Evolutionary conservation across 2,888 invertebrate species (phyloP).

Genomic region (Antheraea yamamai): DNA sequence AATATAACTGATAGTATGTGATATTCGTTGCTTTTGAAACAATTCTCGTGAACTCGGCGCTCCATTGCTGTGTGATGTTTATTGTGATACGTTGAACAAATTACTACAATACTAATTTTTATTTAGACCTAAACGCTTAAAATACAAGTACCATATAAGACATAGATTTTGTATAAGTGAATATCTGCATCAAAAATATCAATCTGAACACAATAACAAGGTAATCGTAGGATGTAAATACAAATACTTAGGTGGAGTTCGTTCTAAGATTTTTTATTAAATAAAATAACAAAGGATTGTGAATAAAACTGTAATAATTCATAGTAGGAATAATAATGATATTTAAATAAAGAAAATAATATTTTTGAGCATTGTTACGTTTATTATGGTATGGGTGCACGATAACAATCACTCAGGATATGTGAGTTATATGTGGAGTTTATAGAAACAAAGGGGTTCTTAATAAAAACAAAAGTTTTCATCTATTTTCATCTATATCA

Average conservation of each 20-base stretch:
- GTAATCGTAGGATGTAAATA: not conserved
- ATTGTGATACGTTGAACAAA: not conserved
- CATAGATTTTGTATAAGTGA: slow-evolving; percentile 6
- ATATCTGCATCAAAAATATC: slow-evolving; percentile 7
- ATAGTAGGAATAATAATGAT: not conserved
- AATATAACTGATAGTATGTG: not conserved
- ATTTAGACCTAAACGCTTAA: not conserved
- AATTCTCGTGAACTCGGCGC: not conserved
- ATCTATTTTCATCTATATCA: too few species aligned
- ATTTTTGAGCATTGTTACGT: not conserved
- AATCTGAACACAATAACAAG: not conserved
- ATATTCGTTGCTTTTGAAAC: slow-evolving; percentile 1
- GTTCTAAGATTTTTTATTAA: not conserved
- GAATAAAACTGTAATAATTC: not conserved
- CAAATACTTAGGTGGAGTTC: not conserved
- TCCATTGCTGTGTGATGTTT: not conserved
- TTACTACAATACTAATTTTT: not conserved
- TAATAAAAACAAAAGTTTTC: too few species aligned
- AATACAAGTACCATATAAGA: slow-evolving; percentile 2
- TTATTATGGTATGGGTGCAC: not conserved
- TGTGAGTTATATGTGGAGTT: not conserved
- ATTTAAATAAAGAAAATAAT: not conserved
- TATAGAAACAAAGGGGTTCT: not conserved
- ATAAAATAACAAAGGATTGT: not conserved
- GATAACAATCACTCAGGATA: not conserved